phyloP scores from a whole-genome alignment of 30 jellyfish, hydroid and myxozoan genomes.

The Chironex yamaguchii region DNA sequence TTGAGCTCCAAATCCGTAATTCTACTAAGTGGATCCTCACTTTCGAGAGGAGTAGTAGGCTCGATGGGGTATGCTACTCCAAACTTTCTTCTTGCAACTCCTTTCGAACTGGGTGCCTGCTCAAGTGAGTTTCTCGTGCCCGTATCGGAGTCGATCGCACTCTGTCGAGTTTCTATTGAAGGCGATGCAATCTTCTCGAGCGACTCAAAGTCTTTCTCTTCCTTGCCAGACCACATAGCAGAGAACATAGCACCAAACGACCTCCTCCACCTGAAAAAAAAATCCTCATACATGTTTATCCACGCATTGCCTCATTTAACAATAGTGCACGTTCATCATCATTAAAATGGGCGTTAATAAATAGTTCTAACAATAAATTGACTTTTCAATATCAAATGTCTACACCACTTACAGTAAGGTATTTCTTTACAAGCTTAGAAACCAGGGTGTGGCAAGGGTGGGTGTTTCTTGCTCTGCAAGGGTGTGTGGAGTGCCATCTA shows the following conservation, averaged over 20 bases:
- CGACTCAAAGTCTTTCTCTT: slow-evolving; percentile 45
- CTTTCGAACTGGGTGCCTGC: neutral
- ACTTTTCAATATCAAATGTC: no score
- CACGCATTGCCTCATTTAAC: no score
- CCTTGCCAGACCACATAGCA: slow-evolving; percentile 84
- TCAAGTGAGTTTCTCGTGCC: neutral
- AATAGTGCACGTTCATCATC: no score
- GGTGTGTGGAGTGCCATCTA: no score
- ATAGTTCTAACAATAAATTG: no score
- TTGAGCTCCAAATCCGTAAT: neutral
- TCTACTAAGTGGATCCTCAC: neutral
- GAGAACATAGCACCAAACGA: slow-evolving; percentile 96
- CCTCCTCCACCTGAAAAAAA: slow-evolving; percentile 76
- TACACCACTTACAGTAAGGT: no score
- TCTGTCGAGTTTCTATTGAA: neutral
- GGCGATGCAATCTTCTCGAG: neutral
- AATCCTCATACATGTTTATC: neutral
- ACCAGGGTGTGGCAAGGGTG: no score
- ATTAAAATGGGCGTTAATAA: no score
- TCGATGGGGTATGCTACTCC: slow-evolving; percentile 66
- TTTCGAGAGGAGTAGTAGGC: neutral
- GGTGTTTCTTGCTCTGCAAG: no score
- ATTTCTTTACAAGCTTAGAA: no score
- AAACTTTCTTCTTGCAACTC: slow-evolving; percentile 45
- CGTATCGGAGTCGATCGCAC: neutral